phyloP scores from a whole-genome alignment of 2,797 vertebrate species.

The Pygocentrus nattereri region DNA sequence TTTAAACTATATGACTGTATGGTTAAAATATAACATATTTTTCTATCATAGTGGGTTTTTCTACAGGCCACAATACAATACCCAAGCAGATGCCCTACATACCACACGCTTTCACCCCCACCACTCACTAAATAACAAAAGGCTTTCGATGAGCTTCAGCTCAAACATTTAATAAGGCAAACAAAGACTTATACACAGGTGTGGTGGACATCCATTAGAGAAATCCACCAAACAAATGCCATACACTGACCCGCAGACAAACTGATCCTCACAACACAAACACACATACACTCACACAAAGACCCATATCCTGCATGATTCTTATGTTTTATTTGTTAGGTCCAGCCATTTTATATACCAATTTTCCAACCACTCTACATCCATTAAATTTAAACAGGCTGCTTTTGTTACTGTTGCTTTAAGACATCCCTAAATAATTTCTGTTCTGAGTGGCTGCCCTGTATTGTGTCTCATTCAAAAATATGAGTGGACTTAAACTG shows the following conservation, averaged over 20 bases:
- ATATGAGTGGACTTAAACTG: too few relatives aligned
- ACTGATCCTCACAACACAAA: neutral
- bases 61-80: neutral
- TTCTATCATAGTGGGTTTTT: neutral
- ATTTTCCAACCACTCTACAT: too few relatives aligned
- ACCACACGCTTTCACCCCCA: neutral
- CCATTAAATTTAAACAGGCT: too few relatives aligned
- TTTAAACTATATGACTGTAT: too few relatives aligned
- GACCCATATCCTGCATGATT: too few relatives aligned
- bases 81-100: neutral
- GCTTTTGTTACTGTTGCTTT: too few relatives aligned
- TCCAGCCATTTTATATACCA: too few relatives aligned
- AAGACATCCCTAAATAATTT: too few relatives aligned
- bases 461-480: too few relatives aligned
- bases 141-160: slow-evolving; percentile 8
- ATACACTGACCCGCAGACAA: neutral
- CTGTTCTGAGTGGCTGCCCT: too few relatives aligned
- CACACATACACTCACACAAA: neutral
- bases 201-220: neutral
- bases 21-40: neutral
- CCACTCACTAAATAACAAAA: too few relatives aligned
- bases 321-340: too few relatives aligned
- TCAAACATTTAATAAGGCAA: neutral
- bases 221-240: slow-evolving; percentile 6
- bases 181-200: slow-evolving; percentile 6